Base-by-base conservation (phyloP, 2,888 invertebrate genomes). In the Belgica antarctica region DNA sequence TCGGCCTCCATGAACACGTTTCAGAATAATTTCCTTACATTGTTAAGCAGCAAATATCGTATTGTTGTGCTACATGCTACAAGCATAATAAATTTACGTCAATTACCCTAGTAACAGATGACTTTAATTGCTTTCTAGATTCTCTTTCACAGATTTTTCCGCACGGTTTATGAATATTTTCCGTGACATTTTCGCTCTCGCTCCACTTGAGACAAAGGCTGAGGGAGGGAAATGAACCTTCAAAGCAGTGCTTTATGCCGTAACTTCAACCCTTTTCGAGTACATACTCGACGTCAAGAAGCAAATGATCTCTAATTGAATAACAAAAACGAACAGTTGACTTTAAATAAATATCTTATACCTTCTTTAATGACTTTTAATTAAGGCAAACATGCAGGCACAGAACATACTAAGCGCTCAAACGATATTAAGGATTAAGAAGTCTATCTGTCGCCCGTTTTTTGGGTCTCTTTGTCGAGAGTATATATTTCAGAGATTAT, bases 11-110 rank as follows among this genome's bases (percentile, higher is more conserved):
- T 52, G 22, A 22, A 3, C 52, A 52, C 17, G 52, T 8, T 12
- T 52, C 17, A 22, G 22, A 17, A 52, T 22, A 52, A 17, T 52
- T 52, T 22, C 22, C 52, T 52, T 52, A 52, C 52, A 52, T 52
- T 22, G 52, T 52, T 52, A 52, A 52, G 52, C 22, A 52, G 52
- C 52, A 52, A 22, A 52, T 52, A 52, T 52, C 52, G 22, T 22
- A 17, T 52, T 52, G 22, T 59, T 24, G 25, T 12, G 27, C 25
- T 59, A 12, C 1, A 52, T 52, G 52, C 59, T 68, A 28, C 28
- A 46, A 47, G 46, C 46, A 65, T 57, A 57, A 68, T 57, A 68
- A 68, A 68, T 68, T 68, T 52, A 68, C 57, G 31, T n/a, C 68
- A 68, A 57, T 68, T 68, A 68, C 47, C 17, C n/a, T 17, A 22